phyloP scores from a whole-genome alignment of 2,113 vertebrate species.

The Lampris megalopsis region DNA sequence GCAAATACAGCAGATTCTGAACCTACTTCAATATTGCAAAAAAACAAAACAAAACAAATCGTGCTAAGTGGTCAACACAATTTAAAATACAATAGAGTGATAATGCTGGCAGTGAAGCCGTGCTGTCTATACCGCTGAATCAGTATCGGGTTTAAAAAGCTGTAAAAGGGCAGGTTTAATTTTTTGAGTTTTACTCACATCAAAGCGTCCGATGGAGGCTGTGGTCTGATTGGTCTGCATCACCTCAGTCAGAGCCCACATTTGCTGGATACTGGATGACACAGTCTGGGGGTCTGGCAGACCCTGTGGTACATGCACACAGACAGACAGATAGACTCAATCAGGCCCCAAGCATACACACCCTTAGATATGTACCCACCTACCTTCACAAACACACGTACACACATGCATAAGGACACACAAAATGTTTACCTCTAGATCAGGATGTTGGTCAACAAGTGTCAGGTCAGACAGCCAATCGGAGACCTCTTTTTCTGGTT shows the following conservation, averaged over 20 bases:
- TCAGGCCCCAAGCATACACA: neutral
- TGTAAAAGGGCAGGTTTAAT: neutral
- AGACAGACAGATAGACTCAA: neutral
- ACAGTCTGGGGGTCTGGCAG: conserved; percentile 90
- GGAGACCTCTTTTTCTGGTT: conserved; percentile 85
- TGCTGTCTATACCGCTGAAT: no score
- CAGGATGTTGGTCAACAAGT: conserved; percentile 81
- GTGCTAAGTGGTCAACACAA: no score
- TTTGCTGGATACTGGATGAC: conserved; percentile 94
- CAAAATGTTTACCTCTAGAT: conserved; percentile 79
- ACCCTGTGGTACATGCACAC: conserved; percentile 74
- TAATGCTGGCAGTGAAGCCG: no score
- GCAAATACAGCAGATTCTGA: no score
- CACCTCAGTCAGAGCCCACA: conserved; percentile 97
- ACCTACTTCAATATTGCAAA: no score
- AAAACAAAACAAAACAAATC: no score
- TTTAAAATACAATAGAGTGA: no score
- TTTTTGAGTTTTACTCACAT: conserved; percentile 84
- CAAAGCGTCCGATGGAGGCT: conserved; percentile 91
- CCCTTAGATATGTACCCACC: neutral
- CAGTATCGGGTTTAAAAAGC: no score
- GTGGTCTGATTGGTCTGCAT: conserved; percentile 90
- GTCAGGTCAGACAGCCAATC: conserved; percentile 91
- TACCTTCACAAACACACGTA: neutral
- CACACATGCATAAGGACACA: neutral